Percentiles rank a stretch among this genome's conserved stretches.
Evolutionary conservation across 2,888 invertebrate genomes (phyloP).

Genomic region (Sinelater perroti): DNA sequence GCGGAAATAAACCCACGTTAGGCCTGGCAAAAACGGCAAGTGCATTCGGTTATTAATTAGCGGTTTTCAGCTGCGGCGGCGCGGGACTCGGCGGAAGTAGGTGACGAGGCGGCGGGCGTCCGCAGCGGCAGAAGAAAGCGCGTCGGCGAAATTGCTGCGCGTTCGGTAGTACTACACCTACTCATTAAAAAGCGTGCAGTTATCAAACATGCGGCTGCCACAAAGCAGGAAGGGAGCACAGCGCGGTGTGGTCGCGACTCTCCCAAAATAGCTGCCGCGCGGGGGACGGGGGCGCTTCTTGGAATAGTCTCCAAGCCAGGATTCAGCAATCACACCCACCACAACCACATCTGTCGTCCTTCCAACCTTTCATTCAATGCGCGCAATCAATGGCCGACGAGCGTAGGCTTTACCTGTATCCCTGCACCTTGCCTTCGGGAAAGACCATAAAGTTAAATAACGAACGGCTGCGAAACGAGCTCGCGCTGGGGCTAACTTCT

Average conservation of each 20-base stretch:
- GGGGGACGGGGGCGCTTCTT: constrained; percentile 32
- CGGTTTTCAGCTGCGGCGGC: no score
- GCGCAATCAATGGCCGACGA: constrained; percentile 43
- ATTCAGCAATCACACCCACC: constrained; percentile 43
- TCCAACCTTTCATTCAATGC: constrained; percentile 45
- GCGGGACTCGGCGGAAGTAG: no score
- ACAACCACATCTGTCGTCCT: constrained; percentile 39
- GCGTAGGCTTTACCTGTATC: constrained; percentile 37
- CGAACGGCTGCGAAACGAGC: not conserved
- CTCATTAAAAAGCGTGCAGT: not conserved
- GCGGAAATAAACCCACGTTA: no score
- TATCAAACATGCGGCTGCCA: not conserved
- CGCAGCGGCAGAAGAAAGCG: no score
- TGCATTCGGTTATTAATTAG: no score
- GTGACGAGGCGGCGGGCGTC: no score
- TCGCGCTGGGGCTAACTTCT: constrained; percentile 3
- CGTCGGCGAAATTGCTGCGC: no score
- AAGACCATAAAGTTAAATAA: constrained; percentile 16
- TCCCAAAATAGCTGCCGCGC: constrained; percentile 41
- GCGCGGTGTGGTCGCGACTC: constrained; percentile 43
- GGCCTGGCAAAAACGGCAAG: no score
- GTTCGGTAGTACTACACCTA: not conserved
- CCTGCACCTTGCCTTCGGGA: constrained; percentile 24
- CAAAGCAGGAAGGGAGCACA: constrained; percentile 42
- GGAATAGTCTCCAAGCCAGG: constrained; percentile 41